phyloP scores from a whole-genome alignment of 1,140 invertebrate species.

The Caenorhabditis brenneri region DNA sequence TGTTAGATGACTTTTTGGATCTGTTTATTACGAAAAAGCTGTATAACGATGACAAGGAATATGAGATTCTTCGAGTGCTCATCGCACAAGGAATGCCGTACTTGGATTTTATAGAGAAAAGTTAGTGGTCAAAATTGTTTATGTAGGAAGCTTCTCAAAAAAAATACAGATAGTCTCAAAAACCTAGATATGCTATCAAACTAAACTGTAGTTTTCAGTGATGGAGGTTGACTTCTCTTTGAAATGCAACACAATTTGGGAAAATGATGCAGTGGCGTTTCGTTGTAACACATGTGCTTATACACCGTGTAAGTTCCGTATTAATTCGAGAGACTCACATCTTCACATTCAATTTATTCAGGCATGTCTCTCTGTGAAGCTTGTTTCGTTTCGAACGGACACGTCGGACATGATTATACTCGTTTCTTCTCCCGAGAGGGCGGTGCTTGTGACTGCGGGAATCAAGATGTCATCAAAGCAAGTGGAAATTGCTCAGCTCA shows the following conservation, averaged over 20 bases:
- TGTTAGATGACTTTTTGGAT: constrained; percentile 45
- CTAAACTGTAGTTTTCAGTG: constrained; percentile 29
- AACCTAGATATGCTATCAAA: too few species aligned
- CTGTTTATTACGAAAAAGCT: not conserved
- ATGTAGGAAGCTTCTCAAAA: not conserved
- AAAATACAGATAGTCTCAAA: too few species aligned
- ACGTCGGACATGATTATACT: constrained; percentile 44
- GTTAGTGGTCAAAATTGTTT: not conserved
- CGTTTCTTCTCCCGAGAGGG: constrained; percentile 54
- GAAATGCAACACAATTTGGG: constrained; percentile 54
- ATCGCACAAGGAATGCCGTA: constrained; percentile 4
- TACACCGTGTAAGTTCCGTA: constrained; percentile 49
- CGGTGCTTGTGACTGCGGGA: constrained; percentile 54
- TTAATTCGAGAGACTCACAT: too few species aligned
- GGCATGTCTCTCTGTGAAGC: constrained; percentile 52
- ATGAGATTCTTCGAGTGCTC: not conserved
- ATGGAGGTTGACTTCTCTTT: constrained; percentile 32
- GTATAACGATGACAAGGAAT: not conserved
- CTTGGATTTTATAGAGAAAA: constrained; percentile 35
- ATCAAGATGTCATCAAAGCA: constrained; percentile 42
- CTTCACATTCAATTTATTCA: too few species aligned
- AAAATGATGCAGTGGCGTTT: constrained; percentile 50
- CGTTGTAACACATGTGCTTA: constrained; percentile 51
- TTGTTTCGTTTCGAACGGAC: constrained; percentile 45
- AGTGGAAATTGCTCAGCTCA: constrained; percentile 4